Conservation (phyloP, 2,113 vertebrate species). For the Choloepus hoffmanni region DNA sequence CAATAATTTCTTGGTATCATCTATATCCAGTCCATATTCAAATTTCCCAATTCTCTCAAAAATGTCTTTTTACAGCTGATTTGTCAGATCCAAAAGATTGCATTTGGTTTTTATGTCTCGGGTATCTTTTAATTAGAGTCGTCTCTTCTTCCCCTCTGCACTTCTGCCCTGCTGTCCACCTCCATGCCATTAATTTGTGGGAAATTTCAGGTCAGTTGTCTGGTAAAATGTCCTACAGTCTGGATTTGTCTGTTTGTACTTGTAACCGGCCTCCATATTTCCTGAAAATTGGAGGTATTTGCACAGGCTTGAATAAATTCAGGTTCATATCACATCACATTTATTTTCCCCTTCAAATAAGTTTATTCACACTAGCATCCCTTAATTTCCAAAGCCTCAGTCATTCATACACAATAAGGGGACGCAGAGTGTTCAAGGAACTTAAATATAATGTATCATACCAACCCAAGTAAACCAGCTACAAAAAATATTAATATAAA, state of each 20-base stretch:
- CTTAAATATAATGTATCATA: conserved; percentile 90
- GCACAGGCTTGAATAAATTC: neutral
- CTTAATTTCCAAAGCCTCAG: conserved; percentile 74
- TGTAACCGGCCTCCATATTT: neutral
- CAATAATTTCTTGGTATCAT: neutral
- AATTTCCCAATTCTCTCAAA: neutral
- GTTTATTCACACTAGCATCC: conserved; percentile 90
- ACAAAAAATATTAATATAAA: conserved; percentile 88
- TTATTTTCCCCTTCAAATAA: conserved; percentile 82
- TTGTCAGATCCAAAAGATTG: neutral
- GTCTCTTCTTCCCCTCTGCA: neutral
- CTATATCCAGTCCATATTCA: neutral
- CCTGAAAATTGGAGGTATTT: neutral
- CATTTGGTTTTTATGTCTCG: neutral
- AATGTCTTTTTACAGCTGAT: neutral
- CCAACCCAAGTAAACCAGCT: conserved; percentile 87
- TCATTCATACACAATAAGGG: conserved; percentile 88
- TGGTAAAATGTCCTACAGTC: neutral
- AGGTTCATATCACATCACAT: accelerated
- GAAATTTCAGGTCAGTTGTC: neutral
- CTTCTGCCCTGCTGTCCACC: neutral
- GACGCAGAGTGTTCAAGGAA: conserved; percentile 90
- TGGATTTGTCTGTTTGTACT: conserved; percentile 27
- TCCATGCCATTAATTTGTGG: neutral
- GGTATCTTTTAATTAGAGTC: neutral